phyloP scores from a whole-genome alignment of 2,888 invertebrate species.

The Liodrosophila aerea region DNA sequence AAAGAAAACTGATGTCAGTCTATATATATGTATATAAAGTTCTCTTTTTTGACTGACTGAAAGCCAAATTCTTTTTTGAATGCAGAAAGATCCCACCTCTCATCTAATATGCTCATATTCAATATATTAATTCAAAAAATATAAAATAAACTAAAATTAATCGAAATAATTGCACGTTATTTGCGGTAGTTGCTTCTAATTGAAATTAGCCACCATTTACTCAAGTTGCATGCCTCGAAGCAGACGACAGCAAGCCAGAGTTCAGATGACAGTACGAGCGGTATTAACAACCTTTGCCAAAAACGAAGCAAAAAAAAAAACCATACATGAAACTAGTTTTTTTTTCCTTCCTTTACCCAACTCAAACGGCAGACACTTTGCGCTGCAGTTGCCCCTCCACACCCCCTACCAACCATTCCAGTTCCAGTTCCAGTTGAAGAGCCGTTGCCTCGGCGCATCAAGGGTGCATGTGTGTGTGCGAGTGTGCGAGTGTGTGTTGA shows the following conservation, averaged over 20 bases:
- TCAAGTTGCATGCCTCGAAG: conserved; percentile 25
- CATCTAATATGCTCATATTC: too few relatives aligned
- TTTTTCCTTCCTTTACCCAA: conserved; percentile 34
- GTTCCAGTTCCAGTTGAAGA: conserved; percentile 48
- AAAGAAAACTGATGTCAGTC: too few relatives aligned
- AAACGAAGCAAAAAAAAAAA: conserved; percentile 10
- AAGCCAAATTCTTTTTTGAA: too few relatives aligned
- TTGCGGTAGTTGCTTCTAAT: background rate
- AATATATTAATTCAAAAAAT: too few relatives aligned
- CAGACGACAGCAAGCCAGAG: conserved; percentile 25
- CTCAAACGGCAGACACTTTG: conserved; percentile 53
- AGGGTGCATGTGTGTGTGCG: conserved; percentile 18
- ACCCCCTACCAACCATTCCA: conserved; percentile 20
- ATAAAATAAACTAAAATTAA: too few relatives aligned
- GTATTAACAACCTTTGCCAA: conserved; percentile 38
- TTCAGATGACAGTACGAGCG: conserved; percentile 37
- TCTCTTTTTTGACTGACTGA: too few relatives aligned
- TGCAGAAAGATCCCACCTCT: too few relatives aligned
- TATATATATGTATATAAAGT: too few relatives aligned
- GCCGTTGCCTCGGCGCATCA: conserved; percentile 46
- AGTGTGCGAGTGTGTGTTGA: conserved; percentile 41
- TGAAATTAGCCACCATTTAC: conserved; percentile 7
- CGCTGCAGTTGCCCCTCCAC: background rate
- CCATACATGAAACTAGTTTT: conserved; percentile 48
- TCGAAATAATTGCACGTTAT: too few relatives aligned